These are phyloP conservation scores for Darevskia mixta DNA, from an alignment of 2,797 vertebrate species.

Conservation along the genomic window DNA sequence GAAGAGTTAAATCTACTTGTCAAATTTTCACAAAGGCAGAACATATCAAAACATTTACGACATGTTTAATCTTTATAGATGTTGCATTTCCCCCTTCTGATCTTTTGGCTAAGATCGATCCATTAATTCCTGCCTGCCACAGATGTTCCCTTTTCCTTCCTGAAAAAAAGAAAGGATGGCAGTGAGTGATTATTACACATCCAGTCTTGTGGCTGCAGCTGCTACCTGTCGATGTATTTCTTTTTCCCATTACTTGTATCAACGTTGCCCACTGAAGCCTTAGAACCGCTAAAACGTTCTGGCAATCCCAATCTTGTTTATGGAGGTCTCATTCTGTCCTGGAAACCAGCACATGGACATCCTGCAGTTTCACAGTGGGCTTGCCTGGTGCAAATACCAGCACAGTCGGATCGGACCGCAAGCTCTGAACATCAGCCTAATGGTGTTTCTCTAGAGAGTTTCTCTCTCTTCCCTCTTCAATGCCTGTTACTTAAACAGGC, in stretches of 20 bases:
- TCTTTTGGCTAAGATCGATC: constrained; percentile 68
- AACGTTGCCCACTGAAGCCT: constrained; percentile 17
- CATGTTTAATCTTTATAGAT: constrained; percentile 29
- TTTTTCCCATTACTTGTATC: constrained; percentile 38
- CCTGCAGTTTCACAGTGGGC: neutral
- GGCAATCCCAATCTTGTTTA: constrained; percentile 20
- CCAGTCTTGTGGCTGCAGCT: constrained; percentile 48
- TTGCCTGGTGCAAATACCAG: neutral
- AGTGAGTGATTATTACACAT: constrained; percentile 45
- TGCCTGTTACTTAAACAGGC: neutral
- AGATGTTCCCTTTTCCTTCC: constrained; percentile 34
- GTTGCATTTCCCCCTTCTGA: constrained; percentile 54
- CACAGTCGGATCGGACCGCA: neutral
- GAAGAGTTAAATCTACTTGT: constrained; percentile 31
- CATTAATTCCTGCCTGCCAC: constrained; percentile 63
- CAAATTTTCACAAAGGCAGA: constrained; percentile 51
- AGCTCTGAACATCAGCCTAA: neutral
- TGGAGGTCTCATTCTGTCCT: neutral
- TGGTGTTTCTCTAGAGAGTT: neutral
- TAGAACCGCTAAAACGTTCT: neutral
- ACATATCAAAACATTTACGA: constrained; percentile 35
- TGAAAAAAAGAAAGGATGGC: constrained; percentile 43
- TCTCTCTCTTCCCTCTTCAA: neutral
- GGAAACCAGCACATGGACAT: neutral
- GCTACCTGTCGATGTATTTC: constrained; percentile 32